Base-by-base conservation (phyloP, 2,888 invertebrate genomes). In the Drosophila melanocephala region DNA sequence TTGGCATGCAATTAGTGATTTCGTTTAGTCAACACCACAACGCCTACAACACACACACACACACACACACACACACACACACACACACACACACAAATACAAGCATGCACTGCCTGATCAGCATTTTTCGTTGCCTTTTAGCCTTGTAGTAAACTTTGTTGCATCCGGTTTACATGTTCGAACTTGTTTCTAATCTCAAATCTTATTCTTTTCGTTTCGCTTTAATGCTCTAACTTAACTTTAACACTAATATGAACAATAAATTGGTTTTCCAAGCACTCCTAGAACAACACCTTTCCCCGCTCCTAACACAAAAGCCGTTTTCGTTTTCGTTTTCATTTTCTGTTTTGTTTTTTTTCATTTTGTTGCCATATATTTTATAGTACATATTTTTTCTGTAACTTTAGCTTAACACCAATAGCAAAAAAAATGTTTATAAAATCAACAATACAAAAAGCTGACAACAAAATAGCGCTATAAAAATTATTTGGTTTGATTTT, bases 1-100 rank as follows among this genome's bases (percentile, higher is more conserved):
- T 74, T 57, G 56, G 77, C 81, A 81, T 80, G 75, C 81, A 80
- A 69, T 75, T 80, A 75, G 77, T 65, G 37, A 71, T 66, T 63
- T 60, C 51, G 50, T 60, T 71, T 68, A 71, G 61, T 59, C 60
- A 61, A 52, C 55, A 66, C 56, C 42, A 59, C 51, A 51, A 57
- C 9, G n/a, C 28, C 51, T 22, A 39, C 55, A 69, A 28, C 30
- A 2, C 39, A 50, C 51, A 47, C 51, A 53, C 60, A 37, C 61
- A 57, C 26, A 26, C 64, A 57, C 37, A 63, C 53, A 37, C 44
- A 53, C 67, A 62, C 30, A 28, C 68, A 47, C 57, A 50, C 62
- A 30, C 50, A 33, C 28, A 47, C 57, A 44, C 52, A n/a, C 60
- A 53, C 37, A 67, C n/a, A 55, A 53, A 60, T 26, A 68, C 57